Conservation (phyloP, 2,797 vertebrate genomes). For the Pseudochirops corinnae region DNA sequence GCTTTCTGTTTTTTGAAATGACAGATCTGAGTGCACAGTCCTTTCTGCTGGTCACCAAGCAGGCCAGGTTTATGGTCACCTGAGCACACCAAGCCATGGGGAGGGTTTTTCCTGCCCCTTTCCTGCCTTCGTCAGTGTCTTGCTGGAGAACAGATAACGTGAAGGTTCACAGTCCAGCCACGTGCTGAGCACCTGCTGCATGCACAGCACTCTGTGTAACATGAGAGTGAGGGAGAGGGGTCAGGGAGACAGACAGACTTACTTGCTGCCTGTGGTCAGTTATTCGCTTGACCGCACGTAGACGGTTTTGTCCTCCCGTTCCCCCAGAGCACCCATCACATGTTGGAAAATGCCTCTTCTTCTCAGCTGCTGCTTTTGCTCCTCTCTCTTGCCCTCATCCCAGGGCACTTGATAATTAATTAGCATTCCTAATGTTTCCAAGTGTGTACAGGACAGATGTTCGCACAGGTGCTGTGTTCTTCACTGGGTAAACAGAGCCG, state of each 20-base stretch:
- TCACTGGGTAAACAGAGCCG: constrained; percentile 50
- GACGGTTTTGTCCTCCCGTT: background rate
- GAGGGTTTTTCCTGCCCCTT: background rate
- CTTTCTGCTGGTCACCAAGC: background rate
- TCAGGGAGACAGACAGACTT: background rate
- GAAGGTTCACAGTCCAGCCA: background rate
- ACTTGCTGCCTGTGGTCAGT: background rate
- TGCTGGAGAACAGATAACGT: background rate
- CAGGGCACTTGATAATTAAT: background rate
- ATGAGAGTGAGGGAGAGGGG: background rate
- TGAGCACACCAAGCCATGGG: background rate
- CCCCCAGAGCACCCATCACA: rapidly evolving
- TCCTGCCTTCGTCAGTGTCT: background rate
- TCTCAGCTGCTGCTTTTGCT: background rate
- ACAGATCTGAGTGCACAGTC: background rate
- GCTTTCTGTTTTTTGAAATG: background rate
- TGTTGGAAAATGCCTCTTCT: background rate
- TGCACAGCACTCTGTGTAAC: background rate
- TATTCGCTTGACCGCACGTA: background rate
- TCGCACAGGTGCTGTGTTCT: constrained; percentile 36
- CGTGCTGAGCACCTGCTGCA: background rate
- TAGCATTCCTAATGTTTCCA: constrained; percentile 57
- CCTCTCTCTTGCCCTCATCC: background rate
- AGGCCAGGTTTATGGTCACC: background rate
- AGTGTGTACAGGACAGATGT: constrained; percentile 77